Evolutionary conservation across 2,113 vertebrate genomes (phyloP).

Genomic region (Muntiacus muntjak): DNA sequence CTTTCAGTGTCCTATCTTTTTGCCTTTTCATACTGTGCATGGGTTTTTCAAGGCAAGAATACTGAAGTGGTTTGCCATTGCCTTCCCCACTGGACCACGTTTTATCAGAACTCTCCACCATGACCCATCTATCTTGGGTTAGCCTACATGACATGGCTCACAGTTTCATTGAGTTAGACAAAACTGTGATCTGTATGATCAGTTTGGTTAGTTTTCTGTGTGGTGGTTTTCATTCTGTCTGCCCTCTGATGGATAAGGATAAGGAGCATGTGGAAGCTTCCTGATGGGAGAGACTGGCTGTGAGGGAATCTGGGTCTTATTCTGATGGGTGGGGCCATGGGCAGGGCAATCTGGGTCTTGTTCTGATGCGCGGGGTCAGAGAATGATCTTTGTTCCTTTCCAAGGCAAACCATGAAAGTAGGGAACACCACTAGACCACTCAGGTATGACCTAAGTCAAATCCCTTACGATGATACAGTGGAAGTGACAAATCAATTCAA

Average conservation of each 20-base stretch:
- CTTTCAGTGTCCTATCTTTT: background rate
- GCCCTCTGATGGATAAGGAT: background rate
- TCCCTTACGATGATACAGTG: background rate
- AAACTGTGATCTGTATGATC: background rate
- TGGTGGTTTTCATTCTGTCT: background rate
- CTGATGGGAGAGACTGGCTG: background rate
- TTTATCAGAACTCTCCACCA: background rate
- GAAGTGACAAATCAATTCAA: background rate
- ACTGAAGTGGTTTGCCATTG: background rate
- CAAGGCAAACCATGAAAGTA: background rate
- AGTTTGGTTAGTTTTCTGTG: background rate
- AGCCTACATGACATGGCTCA: background rate
- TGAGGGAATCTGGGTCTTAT: background rate
- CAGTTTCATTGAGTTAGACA: background rate
- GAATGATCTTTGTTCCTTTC: background rate
- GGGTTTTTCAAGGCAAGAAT: background rate
- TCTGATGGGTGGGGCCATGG: background rate
- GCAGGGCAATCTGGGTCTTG: background rate
- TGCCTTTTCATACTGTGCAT: background rate
- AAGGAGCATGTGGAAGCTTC: background rate
- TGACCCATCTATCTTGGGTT: background rate
- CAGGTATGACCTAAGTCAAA: background rate
- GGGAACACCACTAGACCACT: background rate
- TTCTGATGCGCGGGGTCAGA: background rate
- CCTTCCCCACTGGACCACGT: background rate